Percentiles rank a stretch among this genome's conserved stretches.
Evolutionary conservation across 30 jellyfish, hydroid and myxozoan species (phyloP).

Genomic region (Cassiopea andromeda): DNA sequence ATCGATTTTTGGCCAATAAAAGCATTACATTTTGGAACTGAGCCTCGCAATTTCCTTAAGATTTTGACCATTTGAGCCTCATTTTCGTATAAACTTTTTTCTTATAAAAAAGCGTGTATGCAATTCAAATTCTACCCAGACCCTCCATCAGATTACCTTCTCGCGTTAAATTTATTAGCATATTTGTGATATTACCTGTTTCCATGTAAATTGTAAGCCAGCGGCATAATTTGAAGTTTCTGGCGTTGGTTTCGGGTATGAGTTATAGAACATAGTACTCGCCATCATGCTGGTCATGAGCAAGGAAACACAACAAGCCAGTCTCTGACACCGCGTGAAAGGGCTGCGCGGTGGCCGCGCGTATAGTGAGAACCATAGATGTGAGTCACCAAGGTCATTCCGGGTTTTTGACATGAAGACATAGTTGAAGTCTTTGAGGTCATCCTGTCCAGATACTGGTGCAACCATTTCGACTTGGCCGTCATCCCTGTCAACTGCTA

Average conservation of each 20-base stretch:
- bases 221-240: slow-evolving; percentile 85
- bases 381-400: slow-evolving; percentile 88
- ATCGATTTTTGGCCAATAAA: no score
- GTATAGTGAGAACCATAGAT: slow-evolving; percentile 94
- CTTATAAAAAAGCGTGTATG: no score
- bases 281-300: slow-evolving; percentile 96
- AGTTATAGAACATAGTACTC: slow-evolving; percentile 85
- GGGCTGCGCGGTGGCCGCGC: slow-evolving; percentile 98
- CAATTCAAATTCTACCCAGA: no score
- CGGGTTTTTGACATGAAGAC: slow-evolving; percentile 85
- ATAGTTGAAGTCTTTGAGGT: slow-evolving; percentile 90
- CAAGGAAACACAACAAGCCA: slow-evolving; percentile 88
- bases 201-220: slow-evolving; percentile 86
- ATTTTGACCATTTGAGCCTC: no score
- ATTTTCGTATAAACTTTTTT: no score
- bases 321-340: slow-evolving; percentile 92
- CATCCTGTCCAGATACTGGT: slow-evolving; percentile 91
- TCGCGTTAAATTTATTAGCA: no score
- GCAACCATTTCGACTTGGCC: slow-evolving; percentile 88
- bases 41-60: no score
- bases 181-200: slow-evolving; percentile 95
- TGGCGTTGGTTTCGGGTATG: slow-evolving; percentile 82
- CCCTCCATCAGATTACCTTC: no score
- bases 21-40: no score
- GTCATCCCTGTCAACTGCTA: slow-evolving; percentile 91